Base-by-base conservation (phyloP, 2,888 invertebrate species). In the Osmoderma eremita region DNA sequence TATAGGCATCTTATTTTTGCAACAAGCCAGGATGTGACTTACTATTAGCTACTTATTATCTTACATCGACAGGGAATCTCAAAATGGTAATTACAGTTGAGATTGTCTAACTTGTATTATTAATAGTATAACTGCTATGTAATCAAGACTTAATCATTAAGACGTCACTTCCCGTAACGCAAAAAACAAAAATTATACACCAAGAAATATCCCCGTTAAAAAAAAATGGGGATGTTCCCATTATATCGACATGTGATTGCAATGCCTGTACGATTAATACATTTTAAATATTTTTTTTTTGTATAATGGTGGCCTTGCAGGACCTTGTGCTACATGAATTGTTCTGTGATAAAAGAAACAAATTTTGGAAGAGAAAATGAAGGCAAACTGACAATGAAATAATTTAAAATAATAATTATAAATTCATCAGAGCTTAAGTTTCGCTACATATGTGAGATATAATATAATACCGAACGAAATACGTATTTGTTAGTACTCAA, bases 281-380 rank as follows among this genome's bases (percentile, higher is more conserved):
- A 36, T 56, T 41, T 56, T 56, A 42, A n/a, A 30, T 30, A 61
- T 30, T 30, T 61, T 45, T 30, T 41, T n/a, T 49, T 53, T 53
- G 53, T 53, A 53, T 67, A 67, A 63, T 53, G 41, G 67, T 67
- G 67, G 67, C 67, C 67, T 67, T 67, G 39, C 49, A 67, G 67
- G 67, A 67, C 67, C 67, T 67, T 63, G 67, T 67, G 67, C 67
- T 67, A 63, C 63, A 63, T 67, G 54, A 67, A 62, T 48, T 42
- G 48, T 51, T 54, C 67, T 67, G 67, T 67, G 67, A 67, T 67
- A 67, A n/a, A n/a, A n/a, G 54, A 67, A 67, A 51, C 8, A 30
- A 18, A 8, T 42, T 54, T 67, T 63, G 30, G 30, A 30, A 30
- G 30, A 30, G 1, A 8, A 53, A 67, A 53, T 65, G 24, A 24